Evolutionary conservation across 2,797 vertebrate species (phyloP), one percentile per base, ranked within the genome.

Genomic region (Gymnocypris eckloni): DNA sequence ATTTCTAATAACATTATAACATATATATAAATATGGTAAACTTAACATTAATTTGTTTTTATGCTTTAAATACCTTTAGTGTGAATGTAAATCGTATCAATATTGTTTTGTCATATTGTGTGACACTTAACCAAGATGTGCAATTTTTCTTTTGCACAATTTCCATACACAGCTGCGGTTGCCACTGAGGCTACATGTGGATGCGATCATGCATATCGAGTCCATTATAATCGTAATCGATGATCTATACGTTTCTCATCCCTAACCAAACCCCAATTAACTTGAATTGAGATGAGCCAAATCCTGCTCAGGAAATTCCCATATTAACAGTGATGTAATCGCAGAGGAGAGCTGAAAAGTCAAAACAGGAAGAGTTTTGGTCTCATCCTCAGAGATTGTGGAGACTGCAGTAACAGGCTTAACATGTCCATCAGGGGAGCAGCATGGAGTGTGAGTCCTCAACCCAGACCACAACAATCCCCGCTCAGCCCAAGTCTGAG

Each of bases 381-480:
- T 52, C 45, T 81, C 59, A 71, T 84, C 84, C 83, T 86, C 54
- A 76, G 79, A 85, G 87, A 89, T 69, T 39, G 69, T 78, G 59
- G 75, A 48, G 81, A 86, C 66, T 81, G 86, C 87, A 87, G 82
- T 85, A 85, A 81, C 70, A 86, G 86, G 89, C 80, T 86, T 73
- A 86, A 89, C 83, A 77, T 64, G 79, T 87, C 85, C 85, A 86
- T 87, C 71, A 82, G 88, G 86, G 86, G 83, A 82, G 64, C 43
- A 16, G 79, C 86, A 83, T 79, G n/a, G 80, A 87, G 85, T 78
- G 43, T 25, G 79, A 78, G 84, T 79, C 84, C 84, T 86, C 80
- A 87, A 85, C 83, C 79, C 82, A 89, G 75, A 80, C 77, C 71
- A 83, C 83, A 80, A 89, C 76, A 89, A 85, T 81, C 75, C 79